Evolutionary conservation across 2,113 vertebrate genomes (phyloP).

Genomic region (Bungarus multicinctus): DNA sequence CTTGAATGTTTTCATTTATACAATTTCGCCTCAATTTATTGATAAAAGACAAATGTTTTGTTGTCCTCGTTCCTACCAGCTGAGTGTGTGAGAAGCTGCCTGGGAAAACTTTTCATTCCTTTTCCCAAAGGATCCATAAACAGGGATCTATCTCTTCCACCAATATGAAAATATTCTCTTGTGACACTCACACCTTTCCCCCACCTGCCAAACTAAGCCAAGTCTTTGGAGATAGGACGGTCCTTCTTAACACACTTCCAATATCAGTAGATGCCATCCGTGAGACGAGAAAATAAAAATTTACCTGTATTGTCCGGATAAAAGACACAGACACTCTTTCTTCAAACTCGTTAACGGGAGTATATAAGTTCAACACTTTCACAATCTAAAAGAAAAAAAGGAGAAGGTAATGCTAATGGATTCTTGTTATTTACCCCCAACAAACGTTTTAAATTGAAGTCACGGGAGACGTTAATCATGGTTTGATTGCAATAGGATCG

Average conservation of each 20-base stretch:
- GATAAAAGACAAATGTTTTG: not conserved
- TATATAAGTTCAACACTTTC: conserved; percentile 97
- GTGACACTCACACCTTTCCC: too few species aligned
- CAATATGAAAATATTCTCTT: not conserved
- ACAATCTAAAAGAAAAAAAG: conserved; percentile 82
- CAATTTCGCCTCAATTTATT: not conserved
- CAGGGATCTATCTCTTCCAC: too few species aligned
- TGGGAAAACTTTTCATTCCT: not conserved
- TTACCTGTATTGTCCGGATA: conserved; percentile 98
- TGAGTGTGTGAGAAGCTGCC: not conserved
- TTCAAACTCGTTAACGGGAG: conserved; percentile 97
- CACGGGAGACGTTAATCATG: not conserved
- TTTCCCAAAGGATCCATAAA: not conserved
- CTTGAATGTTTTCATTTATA: not conserved
- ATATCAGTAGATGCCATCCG: not conserved
- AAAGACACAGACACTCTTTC: conserved; percentile 93
- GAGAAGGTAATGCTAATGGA: conserved; percentile 15
- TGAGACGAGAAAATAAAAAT: not conserved
- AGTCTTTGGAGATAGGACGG: not conserved
- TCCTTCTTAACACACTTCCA: not conserved
- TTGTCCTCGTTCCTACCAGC: not conserved
- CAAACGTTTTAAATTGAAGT: not conserved
- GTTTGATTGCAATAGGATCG: not conserved
- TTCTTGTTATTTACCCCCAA: not conserved
- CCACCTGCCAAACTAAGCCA: too few species aligned